A percentile compares a stretch with the other conserved stretches of the same genome.
Evolutionary conservation across 64 coral and sea anemone genomes (phyloP).

Genomic region (Pachyseris speciosa): DNA sequence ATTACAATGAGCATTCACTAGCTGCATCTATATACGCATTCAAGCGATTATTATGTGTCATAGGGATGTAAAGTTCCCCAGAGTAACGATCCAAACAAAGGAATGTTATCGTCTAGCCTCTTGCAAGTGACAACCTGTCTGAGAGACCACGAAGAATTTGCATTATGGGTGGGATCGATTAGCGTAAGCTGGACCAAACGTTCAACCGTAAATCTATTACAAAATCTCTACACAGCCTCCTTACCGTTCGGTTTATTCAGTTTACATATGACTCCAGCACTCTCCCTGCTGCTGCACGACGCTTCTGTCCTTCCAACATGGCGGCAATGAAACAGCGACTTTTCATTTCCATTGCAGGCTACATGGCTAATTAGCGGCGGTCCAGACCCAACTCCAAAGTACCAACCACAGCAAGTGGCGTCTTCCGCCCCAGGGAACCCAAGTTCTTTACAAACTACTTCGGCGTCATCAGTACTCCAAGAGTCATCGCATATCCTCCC

Average conservation of each 20-base stretch:
- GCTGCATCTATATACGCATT: no score
- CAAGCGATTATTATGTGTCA: no score
- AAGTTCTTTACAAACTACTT: slow-evolving; percentile 10
- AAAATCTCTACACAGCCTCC: not conserved
- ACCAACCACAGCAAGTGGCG: slow-evolving; percentile 9
- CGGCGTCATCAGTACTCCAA: not conserved
- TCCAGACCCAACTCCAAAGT: slow-evolving; percentile 5
- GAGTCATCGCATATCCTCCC: not conserved
- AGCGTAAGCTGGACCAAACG: no score
- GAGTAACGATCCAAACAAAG: no score
- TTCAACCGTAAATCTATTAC: no score
- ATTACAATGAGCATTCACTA: no score
- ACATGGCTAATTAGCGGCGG: not conserved
- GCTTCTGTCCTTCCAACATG: not conserved
- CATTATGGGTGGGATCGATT: no score
- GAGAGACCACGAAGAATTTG: no score
- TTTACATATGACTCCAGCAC: slow-evolving; percentile 33
- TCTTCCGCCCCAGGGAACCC: slow-evolving; percentile 10
- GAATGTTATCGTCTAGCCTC: no score
- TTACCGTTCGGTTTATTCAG: slow-evolving; percentile 17
- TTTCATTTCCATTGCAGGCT: slow-evolving; percentile 8
- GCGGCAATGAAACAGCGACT: slow-evolving; percentile 3
- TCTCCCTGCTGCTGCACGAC: not conserved
- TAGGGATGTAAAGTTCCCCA: no score
- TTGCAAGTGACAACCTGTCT: no score